Evolutionary conservation across 2,113 vertebrate genomes (phyloP).

Genomic region (Pyrgilauda ruficollis): DNA sequence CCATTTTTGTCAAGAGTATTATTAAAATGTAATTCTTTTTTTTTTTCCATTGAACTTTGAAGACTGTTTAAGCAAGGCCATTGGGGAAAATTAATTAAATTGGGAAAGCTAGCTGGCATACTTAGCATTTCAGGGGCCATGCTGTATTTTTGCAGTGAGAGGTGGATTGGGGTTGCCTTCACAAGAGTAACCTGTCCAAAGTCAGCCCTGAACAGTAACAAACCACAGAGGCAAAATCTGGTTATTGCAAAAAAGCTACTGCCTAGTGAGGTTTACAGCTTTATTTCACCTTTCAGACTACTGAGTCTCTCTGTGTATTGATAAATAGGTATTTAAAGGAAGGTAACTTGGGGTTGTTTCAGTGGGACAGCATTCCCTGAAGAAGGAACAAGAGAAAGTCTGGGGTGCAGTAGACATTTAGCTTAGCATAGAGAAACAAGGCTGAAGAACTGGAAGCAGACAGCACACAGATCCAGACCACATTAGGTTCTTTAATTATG

Average conservation of each 20-base stretch:
- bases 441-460: not conserved
- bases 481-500: not conserved
- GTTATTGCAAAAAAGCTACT: not conserved
- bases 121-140: not conserved
- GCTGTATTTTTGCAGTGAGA: not conserved
- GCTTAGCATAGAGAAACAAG: not conserved
- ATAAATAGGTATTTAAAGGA: not conserved
- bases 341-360: not conserved
- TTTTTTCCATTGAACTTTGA: constrained; percentile 30
- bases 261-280: not conserved
- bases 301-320: not conserved
- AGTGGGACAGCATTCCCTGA: not conserved
- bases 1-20: not conserved
- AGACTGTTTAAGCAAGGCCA: constrained; percentile 42
- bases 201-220: not conserved
- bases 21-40: constrained; percentile 43
- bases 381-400: not conserved
- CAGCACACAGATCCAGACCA: not conserved
- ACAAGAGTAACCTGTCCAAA: not conserved
- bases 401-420: not conserved
- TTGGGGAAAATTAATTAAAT: constrained; percentile 39
- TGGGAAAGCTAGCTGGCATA: not conserved
- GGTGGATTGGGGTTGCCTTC: not conserved
- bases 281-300: not conserved
- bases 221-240: not conserved